Conservation (phyloP, 2,888 invertebrate species). For the Ennomos erosarius region DNA sequence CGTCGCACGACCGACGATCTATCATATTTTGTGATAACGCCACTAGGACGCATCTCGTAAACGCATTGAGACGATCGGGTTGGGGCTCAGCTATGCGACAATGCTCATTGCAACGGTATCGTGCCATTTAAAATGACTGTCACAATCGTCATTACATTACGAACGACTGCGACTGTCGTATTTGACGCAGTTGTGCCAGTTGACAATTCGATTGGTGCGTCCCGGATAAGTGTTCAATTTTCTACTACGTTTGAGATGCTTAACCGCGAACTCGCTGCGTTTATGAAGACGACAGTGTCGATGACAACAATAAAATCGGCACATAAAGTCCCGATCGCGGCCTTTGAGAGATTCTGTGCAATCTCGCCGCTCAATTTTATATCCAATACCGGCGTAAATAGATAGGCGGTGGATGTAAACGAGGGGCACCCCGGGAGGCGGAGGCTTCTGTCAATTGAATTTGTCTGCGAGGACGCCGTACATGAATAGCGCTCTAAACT, state of each 20-base stretch:
- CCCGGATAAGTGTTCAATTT: conserved; percentile 55
- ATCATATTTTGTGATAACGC: conserved; percentile 85
- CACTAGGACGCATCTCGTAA: conserved; percentile 78
- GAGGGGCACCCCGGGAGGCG: conserved; percentile 74
- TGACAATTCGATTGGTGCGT: conserved; percentile 42
- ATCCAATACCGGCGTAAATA: conserved; percentile 76
- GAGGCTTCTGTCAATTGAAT: conserved; percentile 82
- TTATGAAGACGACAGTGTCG: conserved; percentile 64
- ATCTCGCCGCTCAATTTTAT: conserved; percentile 79
- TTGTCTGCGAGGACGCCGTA: conserved; percentile 81
- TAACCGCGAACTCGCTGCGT: conserved; percentile 55
- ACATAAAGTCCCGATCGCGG: conserved; percentile 74
- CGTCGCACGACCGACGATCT: conserved; percentile 78
- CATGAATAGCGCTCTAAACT: conserved; percentile 81
- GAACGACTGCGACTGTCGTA: conserved; percentile 32
- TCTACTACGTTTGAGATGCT: conserved; percentile 51
- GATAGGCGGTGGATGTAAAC: conserved; percentile 75
- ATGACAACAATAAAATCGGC: conserved; percentile 75
- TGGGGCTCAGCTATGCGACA: conserved; percentile 69
- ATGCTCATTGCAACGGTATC: conserved; percentile 59
- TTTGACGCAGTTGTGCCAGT: conserved; percentile 18
- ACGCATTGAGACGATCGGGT: conserved; percentile 74
- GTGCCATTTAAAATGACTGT: conserved; percentile 56
- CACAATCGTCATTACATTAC: conserved; percentile 42
- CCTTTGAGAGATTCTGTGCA: conserved; percentile 74